Evolutionary conservation across 2,888 invertebrate genomes (phyloP), one percentile per base, ranked within the genome.

Genomic region (Macrosiphum euphorbiae): DNA sequence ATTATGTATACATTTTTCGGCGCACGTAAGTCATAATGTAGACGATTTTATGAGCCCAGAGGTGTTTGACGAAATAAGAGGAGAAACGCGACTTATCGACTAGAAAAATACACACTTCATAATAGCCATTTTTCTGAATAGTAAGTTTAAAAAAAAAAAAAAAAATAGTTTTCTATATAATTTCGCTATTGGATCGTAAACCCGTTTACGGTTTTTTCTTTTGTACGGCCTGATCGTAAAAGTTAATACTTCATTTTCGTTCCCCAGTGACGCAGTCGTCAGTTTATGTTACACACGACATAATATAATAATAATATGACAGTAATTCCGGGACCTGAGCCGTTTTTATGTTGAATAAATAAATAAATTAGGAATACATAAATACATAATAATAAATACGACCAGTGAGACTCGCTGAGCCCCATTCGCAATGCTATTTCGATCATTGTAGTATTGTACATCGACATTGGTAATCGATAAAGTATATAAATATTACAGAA

Each of bases 171-270:
- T 91, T 90, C n/a, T 61, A 61, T 89, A 91, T 47, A 87, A 92
- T 91, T 87, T 92, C 20, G 41, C 67, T 20, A 41, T 88, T 84
- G 87, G 28, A 88, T 88, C 52, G 50, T 92, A 92, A 88, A 92
- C 50, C 41, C 50, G 85, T 87, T 88, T 67, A 67, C 41, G 10
- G 88, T 11, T 47, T 87, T 92, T 61, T 61, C 47, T 85, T 84
- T 91, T 84, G 52, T 88, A 35, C 47, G 24, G 44, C 41, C 20
- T 44, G 67, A 92, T 88, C 88, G 41, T 92, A 92, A 93, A 93
- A 84, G 89, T 89, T 89, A 93, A 93, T 93, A 85, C 84, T 78
- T 84, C n/a, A 55, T 93, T 92, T 84, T 93, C 58, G 26, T 89
- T 93, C 92, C 55, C 88, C 24, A 35, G 92, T 24, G 89, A 90